Evolutionary conservation across 2,113 vertebrate genomes (phyloP).

Genomic region (Tamias sibiricus): DNA sequence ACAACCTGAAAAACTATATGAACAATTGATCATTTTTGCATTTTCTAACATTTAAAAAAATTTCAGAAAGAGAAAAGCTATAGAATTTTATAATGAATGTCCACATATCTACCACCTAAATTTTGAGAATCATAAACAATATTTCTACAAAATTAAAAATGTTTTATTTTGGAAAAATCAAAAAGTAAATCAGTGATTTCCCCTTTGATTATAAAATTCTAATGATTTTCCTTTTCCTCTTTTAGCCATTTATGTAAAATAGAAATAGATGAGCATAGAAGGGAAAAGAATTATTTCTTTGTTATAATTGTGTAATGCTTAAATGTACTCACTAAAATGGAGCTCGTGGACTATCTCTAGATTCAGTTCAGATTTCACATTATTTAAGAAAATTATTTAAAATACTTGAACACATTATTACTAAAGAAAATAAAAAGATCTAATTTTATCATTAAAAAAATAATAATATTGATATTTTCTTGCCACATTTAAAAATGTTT

Average conservation of each 20-base stretch:
- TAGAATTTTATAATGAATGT: conserved; percentile 50
- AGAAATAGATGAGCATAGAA: neutral
- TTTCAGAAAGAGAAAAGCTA: neutral
- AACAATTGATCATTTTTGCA: conserved; percentile 13
- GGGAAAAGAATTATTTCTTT: conserved; percentile 33
- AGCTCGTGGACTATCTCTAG: neutral
- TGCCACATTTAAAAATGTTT: conserved; percentile 53
- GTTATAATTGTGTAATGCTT: conserved; percentile 21
- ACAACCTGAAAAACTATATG: conserved; percentile 32
- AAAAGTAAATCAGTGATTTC: conserved; percentile 25
- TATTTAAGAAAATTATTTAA: conserved; percentile 46
- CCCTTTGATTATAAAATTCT: conserved; percentile 48
- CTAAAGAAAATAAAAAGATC: conserved; percentile 31
- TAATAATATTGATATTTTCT: conserved; percentile 45
- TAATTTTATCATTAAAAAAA: conserved; percentile 32
- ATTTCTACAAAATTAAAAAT: conserved; percentile 40
- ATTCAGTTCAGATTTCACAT: conserved; percentile 5
- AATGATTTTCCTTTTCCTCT: neutral
- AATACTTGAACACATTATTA: neutral
- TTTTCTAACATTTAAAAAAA: conserved; percentile 28
- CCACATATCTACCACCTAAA: conserved; percentile 11
- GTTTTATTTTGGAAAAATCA: conserved; percentile 4
- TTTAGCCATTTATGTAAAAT: conserved; percentile 51
- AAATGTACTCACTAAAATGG: neutral
- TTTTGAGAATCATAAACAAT: neutral